Base-by-base conservation (phyloP, 2,113 vertebrate species). In the Aegotheles bennettii region DNA sequence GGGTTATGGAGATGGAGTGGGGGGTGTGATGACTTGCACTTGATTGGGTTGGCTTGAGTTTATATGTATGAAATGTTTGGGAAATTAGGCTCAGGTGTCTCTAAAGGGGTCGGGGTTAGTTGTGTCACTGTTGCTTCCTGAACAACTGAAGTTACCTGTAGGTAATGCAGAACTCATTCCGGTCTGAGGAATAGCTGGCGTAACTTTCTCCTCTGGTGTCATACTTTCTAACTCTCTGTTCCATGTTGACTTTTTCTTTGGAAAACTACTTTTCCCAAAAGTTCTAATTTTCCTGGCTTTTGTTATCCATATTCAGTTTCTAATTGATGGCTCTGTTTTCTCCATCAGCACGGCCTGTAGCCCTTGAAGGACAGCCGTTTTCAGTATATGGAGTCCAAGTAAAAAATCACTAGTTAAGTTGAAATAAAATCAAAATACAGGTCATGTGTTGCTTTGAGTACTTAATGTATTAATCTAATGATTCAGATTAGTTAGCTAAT, bases 241-340 rank as follows among this genome's bases (percentile, higher is more conserved):
- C 69, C 47, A 33, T 78, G 64, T 33, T 87, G 84, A 56, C 43
- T 29, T 91, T 86, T 93, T 70, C 86, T 86, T 87, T 53, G 89
- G 86, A 87, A 92, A 91, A 63, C 29, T 70, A 16, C 21, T 70
- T 71, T 56, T 71, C 29, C 28, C 18, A 4, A 36, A 87, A 79
- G 60, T 70, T 90, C 61, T 71, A 10, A 24, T 94, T 95, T 96
- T 89, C 89, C 87, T 89, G 94, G 84, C 84, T 87, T 76, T 12
- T 57, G 74, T 88, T 71, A 12, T 84, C 73, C 64, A 8, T 50
- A 70, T 18, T 90, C 0, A 1, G 29, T 94, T 94, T 94, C 79
- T 77, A 35, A 59, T 42, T 73, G 83, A 33, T 33, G 40, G 48
- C 21, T 91, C 90, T 96, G 90, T 70, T 93, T 93, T 88, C 42